A percentile compares a stretch with the other conserved stretches of the same genome.
These are phyloP conservation scores for Nesidiocoris tenuis DNA, from an alignment of 2,888 invertebrate species.

Conservation along the genomic window DNA sequence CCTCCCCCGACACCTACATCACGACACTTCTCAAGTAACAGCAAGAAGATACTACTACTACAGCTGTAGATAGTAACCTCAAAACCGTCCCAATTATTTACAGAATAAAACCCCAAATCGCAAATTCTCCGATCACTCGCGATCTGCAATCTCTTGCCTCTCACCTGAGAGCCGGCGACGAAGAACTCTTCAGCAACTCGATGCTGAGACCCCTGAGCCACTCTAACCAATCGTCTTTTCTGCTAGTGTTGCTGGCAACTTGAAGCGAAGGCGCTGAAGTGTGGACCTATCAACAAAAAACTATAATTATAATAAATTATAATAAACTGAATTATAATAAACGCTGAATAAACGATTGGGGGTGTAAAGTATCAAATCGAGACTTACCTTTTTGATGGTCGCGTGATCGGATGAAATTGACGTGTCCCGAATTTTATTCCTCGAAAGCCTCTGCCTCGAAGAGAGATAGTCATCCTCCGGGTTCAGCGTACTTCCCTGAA, in stretches of 20 bases:
- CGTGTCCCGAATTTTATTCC: slow-evolving; percentile 72
- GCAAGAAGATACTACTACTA: no score
- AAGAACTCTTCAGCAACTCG: slow-evolving; percentile 90
- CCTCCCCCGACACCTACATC: background rate
- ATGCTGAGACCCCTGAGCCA: slow-evolving; percentile 92
- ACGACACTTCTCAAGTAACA: background rate
- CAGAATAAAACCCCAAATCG: no score
- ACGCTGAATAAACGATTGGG: no score
- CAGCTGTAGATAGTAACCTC: no score
- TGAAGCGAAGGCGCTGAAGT: slow-evolving; percentile 83
- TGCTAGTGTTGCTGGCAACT: slow-evolving; percentile 86
- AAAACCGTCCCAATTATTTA: no score
- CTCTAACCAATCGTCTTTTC: slow-evolving; percentile 98
- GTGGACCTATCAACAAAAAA: slow-evolving; percentile 64
- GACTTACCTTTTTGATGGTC: slow-evolving; percentile 63
- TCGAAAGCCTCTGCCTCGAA: slow-evolving; percentile 63
- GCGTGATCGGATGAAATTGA: slow-evolving; percentile 65
- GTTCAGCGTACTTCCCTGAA: slow-evolving; percentile 52
- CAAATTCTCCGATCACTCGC: no score
- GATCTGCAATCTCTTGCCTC: no score
- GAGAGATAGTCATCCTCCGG: slow-evolving; percentile 74
- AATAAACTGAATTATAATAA: no score
- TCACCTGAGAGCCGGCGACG: slow-evolving; percentile 83
- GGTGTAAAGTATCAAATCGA: no score
- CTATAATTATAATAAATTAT: background rate